phyloP scores from a whole-genome alignment of 2,888 invertebrate genomes.

The Sphaerophoria taeniata region DNA sequence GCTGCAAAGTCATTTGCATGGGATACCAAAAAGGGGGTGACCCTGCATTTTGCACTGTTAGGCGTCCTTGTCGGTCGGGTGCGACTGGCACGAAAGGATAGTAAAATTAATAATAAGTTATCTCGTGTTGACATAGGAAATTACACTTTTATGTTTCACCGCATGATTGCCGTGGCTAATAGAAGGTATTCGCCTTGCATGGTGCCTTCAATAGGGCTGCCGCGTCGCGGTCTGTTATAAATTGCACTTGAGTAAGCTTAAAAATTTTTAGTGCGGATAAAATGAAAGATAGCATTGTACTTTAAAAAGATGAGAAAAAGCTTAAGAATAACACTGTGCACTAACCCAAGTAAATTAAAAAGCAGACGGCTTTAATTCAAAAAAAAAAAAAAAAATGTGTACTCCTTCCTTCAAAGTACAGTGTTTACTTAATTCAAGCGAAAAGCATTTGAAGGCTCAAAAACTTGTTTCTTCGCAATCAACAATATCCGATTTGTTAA shows the following conservation, averaged over 20 bases:
- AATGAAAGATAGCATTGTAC: constrained; percentile 54
- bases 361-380: too few species aligned
- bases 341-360: too few species aligned
- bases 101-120: constrained; percentile 76
- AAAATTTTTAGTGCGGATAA: constrained; percentile 60
- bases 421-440: constrained; percentile 47
- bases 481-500: constrained; percentile 72
- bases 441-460: neutral
- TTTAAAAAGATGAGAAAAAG: neutral
- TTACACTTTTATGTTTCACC: constrained; percentile 76
- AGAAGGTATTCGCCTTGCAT: constrained; percentile 65
- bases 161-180: constrained; percentile 74
- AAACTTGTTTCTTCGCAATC: constrained; percentile 65
- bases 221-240: constrained; percentile 47
- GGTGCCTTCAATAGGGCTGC: neutral
- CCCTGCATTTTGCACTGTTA: too few species aligned
- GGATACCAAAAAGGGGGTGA: constrained; percentile 51
- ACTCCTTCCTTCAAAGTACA: too few species aligned
- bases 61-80: constrained; percentile 4
- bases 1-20: constrained; percentile 66
- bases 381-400: too few species aligned
- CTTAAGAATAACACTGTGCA: too few species aligned
- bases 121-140: constrained; percentile 77
- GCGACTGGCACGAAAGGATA: constrained; percentile 56
- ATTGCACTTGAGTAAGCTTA: constrained; percentile 64